A percentile compares a stretch with the other conserved stretches of the same genome.
Evolutionary conservation across 2,113 vertebrate genomes (phyloP).

Genomic region (Hepsetus odoe): DNA sequence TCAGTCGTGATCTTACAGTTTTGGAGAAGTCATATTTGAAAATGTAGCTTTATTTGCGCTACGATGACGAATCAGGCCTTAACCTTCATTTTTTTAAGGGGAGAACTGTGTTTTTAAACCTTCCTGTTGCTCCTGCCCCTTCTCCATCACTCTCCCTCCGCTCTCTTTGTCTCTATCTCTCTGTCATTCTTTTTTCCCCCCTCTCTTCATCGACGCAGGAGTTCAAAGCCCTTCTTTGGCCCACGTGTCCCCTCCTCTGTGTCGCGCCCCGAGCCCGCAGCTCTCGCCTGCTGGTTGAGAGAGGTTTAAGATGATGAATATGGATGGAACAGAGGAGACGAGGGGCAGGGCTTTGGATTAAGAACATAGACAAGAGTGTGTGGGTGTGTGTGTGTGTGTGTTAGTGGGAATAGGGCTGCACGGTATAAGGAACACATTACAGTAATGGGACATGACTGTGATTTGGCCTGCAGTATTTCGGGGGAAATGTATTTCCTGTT

Average conservation of each 20-base stretch:
- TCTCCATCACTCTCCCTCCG: conserved; percentile 8
- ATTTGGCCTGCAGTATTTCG: too few relatives aligned
- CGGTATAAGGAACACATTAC: too few relatives aligned
- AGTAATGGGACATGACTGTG: too few relatives aligned
- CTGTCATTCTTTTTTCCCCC: background rate
- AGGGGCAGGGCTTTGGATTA: conserved; percentile 48
- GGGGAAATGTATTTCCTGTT: too few relatives aligned
- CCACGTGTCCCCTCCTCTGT: background rate
- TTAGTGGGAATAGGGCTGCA: background rate
- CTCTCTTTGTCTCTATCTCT: conserved; percentile 21
- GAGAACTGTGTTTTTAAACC: background rate
- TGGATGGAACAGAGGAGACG: conserved; percentile 37
- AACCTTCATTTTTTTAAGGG: too few relatives aligned
- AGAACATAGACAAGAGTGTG: conserved; percentile 1
- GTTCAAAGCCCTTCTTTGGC: conserved; percentile 41
- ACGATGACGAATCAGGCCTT: too few relatives aligned
- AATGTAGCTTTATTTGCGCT: too few relatives aligned
- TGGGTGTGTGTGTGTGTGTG: background rate
- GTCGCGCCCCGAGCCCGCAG: conserved; percentile 19
- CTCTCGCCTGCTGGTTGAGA: conserved; percentile 14
- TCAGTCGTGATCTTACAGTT: too few relatives aligned
- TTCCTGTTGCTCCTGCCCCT: conserved; percentile 13
- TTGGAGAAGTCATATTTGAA: too few relatives aligned
- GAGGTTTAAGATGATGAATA: conserved; percentile 55
- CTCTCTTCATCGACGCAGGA: background rate